Base-by-base conservation (phyloP, 1,140 invertebrate species). In the Plutomurus gul region DNA sequence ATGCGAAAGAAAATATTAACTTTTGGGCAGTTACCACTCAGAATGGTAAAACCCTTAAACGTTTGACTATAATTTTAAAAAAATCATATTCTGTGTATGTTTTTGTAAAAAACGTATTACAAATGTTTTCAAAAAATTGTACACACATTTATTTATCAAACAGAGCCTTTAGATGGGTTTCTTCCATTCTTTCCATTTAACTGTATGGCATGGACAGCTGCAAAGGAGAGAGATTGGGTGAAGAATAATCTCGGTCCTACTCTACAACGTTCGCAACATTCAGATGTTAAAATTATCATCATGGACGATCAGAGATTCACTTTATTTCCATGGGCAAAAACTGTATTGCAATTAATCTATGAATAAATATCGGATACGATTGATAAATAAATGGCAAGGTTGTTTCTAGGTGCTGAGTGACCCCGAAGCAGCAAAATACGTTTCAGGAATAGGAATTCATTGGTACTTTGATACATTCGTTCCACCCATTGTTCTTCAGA, bases 371-470 rank as follows among this genome's bases (percentile, higher is more conserved):
- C 1, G 10, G 13, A 39, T 13, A 36, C 18, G 2, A 30, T 39
- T 43, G 4, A 33, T 8, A 25, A 18, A 6, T 51, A 7, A 8
- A 25, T 56, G 8, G 30, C 18, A 56, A 13, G 25, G 20, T 49
- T 20, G 11, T 22, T 27, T 1, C 7, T 25, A 90, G 90, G 83
- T 92, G 3, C 83, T 88, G 1, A 78, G 84, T n/a, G 88, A 92
- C 72, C 85, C 87, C 1, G 85, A 88, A 60, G 89, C 90, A 0
- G 84, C 89, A 22, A 85, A 92, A 22, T 96, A 93, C 85, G 87
- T 95, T 18, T 89, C 91, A 84, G 95, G 94, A n/a, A 88, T 95
- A 5, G 94, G 88, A 0, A 87, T 95, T 1, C 95, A 96, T 85
- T 96, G 92, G 92, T 96, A 92, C 82, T 8, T 84, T 46, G 92